phyloP scores from a whole-genome alignment of 2,888 invertebrate species.

The Deladenus siricidicola region DNA sequence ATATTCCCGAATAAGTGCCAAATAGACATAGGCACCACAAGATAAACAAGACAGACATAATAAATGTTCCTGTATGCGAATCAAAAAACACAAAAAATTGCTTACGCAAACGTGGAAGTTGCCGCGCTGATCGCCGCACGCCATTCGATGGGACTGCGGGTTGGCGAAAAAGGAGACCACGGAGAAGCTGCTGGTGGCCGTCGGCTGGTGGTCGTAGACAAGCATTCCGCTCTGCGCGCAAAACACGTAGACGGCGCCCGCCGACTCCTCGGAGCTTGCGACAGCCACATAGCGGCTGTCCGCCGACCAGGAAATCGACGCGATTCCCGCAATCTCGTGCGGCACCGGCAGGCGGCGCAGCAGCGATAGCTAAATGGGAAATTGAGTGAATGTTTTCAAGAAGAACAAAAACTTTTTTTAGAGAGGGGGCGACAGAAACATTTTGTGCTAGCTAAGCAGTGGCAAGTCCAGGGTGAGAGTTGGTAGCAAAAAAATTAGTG shows the following conservation, averaged over 20 bases:
- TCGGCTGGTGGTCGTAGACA: slow-evolving; percentile 19
- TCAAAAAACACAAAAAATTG: slow-evolving; percentile 1
- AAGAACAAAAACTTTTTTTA: no score
- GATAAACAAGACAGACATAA: no score
- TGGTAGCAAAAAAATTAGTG: not conserved
- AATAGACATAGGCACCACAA: no score
- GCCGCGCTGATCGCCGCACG: slow-evolving; percentile 31
- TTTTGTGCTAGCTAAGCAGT: no score
- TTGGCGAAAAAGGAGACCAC: slow-evolving; percentile 24
- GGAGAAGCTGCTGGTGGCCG: slow-evolving; percentile 22
- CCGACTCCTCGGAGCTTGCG: slow-evolving; percentile 24
- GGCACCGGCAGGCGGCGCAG: no score
- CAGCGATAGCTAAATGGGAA: no score
- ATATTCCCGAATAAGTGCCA: no score
- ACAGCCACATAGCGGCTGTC: slow-evolving; percentile 33
- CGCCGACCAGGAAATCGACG: slow-evolving; percentile 34
- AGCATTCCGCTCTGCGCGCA: slow-evolving; percentile 19
- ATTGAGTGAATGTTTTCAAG: no score
- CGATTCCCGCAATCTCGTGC: slow-evolving; percentile 17
- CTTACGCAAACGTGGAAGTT: slow-evolving; percentile 29
- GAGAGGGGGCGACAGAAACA: no score
- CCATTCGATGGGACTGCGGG: slow-evolving; percentile 18
- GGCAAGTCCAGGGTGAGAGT: not conserved
- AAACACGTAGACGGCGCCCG: slow-evolving; percentile 28
- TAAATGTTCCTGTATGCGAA: no score